Percentiles rank a stretch among this genome's conserved stretches.
Evolutionary conservation across 1,140 invertebrate species (phyloP).

Genomic region (Harpegnathos saltator): DNA sequence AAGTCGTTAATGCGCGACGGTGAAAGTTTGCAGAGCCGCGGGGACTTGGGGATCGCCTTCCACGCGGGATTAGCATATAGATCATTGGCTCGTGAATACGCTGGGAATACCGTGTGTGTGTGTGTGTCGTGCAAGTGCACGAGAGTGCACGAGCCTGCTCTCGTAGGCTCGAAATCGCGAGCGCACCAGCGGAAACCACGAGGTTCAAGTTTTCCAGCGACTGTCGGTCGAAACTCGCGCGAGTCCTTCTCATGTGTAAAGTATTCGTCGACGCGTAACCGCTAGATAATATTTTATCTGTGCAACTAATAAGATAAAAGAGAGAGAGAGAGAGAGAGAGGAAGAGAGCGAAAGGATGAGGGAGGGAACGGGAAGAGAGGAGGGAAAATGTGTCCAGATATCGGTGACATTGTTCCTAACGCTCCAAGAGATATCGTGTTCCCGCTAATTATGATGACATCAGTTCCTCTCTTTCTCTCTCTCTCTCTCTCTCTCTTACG

Average conservation of each 20-base stretch:
- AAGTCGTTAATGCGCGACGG: conserved; percentile 19
- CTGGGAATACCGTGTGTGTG: conserved; percentile 47
- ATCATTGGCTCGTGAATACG: conserved; percentile 70
- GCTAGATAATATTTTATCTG: not conserved
- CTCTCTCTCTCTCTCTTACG: too few relatives aligned
- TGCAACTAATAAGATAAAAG: too few relatives aligned
- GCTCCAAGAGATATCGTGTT: too few relatives aligned
- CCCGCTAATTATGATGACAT: too few relatives aligned
- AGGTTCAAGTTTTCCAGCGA: not conserved
- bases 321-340: too few relatives aligned
- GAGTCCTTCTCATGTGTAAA: not conserved
- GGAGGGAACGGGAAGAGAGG: too few relatives aligned
- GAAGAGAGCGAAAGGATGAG: too few relatives aligned
- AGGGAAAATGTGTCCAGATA: too few relatives aligned
- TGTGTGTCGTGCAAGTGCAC: not conserved
- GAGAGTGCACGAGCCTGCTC: not conserved
- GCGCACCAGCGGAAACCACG: too few relatives aligned
- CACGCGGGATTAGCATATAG: conserved; percentile 70
- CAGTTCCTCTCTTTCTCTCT: too few relatives aligned
- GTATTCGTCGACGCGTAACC: not conserved
- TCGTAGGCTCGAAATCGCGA: conserved; percentile 3
- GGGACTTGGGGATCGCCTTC: conserved; percentile 51
- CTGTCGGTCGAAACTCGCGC: not conserved
- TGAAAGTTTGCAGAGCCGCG: conserved; percentile 59
- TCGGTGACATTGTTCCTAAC: too few relatives aligned